phyloP scores from a whole-genome alignment of 2,888 invertebrate species.

The Chymomyza procnemis region DNA sequence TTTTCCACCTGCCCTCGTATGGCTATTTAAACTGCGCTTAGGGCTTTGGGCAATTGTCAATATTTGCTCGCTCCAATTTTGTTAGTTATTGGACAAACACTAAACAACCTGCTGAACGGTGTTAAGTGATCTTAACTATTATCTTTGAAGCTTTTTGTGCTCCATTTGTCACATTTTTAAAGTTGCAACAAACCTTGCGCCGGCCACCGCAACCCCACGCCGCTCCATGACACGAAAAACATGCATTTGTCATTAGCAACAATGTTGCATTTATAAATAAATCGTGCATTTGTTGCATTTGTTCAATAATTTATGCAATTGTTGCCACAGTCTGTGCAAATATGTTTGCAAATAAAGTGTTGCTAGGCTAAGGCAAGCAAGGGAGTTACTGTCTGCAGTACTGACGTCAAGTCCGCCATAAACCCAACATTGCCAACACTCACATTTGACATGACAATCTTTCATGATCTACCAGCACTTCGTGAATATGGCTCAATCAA shows the following conservation, averaged over 20 bases:
- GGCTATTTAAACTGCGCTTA: neutral
- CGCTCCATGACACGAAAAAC: conserved; percentile 15
- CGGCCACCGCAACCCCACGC: no score
- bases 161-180: neutral
- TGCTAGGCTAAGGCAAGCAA: neutral
- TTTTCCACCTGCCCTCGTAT: no score
- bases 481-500: no score
- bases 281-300: conserved; percentile 60
- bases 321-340: conserved; percentile 45
- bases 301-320: conserved; percentile 59
- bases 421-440: no score
- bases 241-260: conserved; percentile 65
- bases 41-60: neutral
- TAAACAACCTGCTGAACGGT: conserved; percentile 12
- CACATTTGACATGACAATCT: no score
- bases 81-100: conserved; percentile 26
- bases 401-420: no score
- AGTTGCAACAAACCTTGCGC: neutral
- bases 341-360: conserved; percentile 40
- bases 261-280: conserved; percentile 33
- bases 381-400: neutral
- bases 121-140: conserved; percentile 39
- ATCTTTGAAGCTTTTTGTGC: neutral
- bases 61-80: conserved; percentile 34
- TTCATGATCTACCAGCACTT: no score